phyloP scores from a whole-genome alignment of 2,797 vertebrate species.

The Neomorphus geoffroyi region DNA sequence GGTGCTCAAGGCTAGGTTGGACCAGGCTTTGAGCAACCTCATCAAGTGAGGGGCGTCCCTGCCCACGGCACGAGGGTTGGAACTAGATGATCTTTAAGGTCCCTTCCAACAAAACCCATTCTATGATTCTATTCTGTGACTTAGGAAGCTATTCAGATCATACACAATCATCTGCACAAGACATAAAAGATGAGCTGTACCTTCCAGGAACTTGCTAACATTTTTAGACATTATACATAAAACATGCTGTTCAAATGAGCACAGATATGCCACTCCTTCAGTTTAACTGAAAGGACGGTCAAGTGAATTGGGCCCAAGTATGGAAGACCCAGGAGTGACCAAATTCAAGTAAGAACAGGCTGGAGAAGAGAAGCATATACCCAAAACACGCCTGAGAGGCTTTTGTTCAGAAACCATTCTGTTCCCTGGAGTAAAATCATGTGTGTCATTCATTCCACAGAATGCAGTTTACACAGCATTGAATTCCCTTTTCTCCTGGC shows the following conservation, averaged over 20 bases:
- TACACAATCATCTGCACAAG: background rate
- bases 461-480: background rate
- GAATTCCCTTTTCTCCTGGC: background rate
- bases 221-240: background rate
- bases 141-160: background rate
- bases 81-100: no score
- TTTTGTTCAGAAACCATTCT: background rate
- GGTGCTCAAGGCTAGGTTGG: no score
- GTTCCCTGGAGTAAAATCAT: background rate
- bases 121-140: no score
- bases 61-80: no score
- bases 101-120: no score
- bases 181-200: background rate
- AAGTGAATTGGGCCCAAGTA: background rate
- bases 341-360: background rate
- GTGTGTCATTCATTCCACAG: background rate
- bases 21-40: no score
- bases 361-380: background rate
- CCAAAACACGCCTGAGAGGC: background rate
- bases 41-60: no score
- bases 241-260: background rate
- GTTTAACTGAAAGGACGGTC: background rate
- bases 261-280: background rate
- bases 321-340: background rate
- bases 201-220: background rate